These are phyloP conservation scores for Dipodomys stephensi DNA, from an alignment of 2,113 vertebrate species.

Conservation along the genomic window DNA sequence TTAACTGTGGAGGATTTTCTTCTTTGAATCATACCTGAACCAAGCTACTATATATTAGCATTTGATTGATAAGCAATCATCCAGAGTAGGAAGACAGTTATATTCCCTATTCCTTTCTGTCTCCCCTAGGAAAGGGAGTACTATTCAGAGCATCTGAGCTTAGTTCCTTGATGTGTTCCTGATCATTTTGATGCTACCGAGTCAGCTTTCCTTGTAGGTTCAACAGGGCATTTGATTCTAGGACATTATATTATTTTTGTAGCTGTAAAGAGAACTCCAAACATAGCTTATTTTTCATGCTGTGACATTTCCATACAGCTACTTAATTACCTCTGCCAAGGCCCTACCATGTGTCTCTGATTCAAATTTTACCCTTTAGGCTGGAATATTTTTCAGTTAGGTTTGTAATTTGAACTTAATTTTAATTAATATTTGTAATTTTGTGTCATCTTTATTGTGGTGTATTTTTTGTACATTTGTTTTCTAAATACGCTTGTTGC, in stretches of 20 bases:
- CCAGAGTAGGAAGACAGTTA: slow-evolving; percentile 48
- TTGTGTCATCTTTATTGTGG: slow-evolving; percentile 17
- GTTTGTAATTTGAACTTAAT: slow-evolving; percentile 28
- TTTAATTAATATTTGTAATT: slow-evolving; percentile 33
- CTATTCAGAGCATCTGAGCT: neutral
- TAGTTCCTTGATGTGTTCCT: slow-evolving; percentile 7
- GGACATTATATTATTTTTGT: slow-evolving; percentile 44
- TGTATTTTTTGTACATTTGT: neutral
- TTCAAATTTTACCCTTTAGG: neutral
- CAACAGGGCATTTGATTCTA: neutral
- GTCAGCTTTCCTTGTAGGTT: neutral
- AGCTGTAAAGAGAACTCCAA: slow-evolving; percentile 33
- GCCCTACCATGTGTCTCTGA: neutral
- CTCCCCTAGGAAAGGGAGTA: neutral
- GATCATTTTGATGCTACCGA: slow-evolving; percentile 7
- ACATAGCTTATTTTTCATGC: slow-evolving; percentile 12
- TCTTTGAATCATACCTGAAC: neutral
- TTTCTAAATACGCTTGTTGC: slow-evolving; percentile 17
- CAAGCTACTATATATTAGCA: neutral
- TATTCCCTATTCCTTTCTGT: slow-evolving; percentile 1
- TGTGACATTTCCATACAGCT: neutral
- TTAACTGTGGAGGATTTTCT: slow-evolving; percentile 2
- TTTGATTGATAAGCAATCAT: neutral
- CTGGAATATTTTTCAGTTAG: slow-evolving; percentile 20
- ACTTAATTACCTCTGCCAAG: neutral